These are phyloP conservation scores for Octodonta nipae DNA, from an alignment of 2,888 invertebrate species.

Conservation along the genomic window DNA sequence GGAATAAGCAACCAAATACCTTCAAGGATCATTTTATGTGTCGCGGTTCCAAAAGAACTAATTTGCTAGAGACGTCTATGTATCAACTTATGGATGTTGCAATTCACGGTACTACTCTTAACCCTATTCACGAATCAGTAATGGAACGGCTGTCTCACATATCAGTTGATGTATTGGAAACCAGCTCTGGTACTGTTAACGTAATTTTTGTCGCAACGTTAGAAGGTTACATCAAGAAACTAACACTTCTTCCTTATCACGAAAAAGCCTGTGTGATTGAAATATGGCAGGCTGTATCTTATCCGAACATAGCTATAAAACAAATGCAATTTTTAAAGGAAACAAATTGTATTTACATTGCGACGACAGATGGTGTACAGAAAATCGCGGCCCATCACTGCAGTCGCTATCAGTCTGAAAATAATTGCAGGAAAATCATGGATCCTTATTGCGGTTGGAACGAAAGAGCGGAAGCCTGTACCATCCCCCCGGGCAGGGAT, in stretches of 20 bases:
- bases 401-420: conserved; percentile 51
- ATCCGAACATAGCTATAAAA: conserved; percentile 42
- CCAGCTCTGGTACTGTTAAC: conserved; percentile 54
- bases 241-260: conserved; percentile 55
- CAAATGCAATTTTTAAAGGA: conserved; percentile 68
- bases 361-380: conserved; percentile 52
- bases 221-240: conserved; percentile 63
- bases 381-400: conserved; percentile 71
- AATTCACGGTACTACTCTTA: conserved; percentile 57
- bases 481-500: conserved; percentile 52
- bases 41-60: conserved; percentile 28
- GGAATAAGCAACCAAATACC: conserved; percentile 53
- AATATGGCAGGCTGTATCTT: conserved; percentile 59
- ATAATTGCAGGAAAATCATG: conserved; percentile 66
- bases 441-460: conserved; percentile 96
- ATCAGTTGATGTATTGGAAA: conserved; percentile 66
- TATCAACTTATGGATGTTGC: conserved; percentile 83
- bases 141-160: conserved; percentile 64
- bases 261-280: conserved; percentile 73
- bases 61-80: conserved; percentile 49
- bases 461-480: conserved; percentile 58
- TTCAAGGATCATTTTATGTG: conserved; percentile 52
- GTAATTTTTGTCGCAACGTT: conserved; percentile 71
- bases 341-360: conserved; percentile 68
- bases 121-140: conserved; percentile 57